These are phyloP conservation scores for Clarias fuscus DNA, from an alignment of 2,797 vertebrate species.

Conservation along the genomic window DNA sequence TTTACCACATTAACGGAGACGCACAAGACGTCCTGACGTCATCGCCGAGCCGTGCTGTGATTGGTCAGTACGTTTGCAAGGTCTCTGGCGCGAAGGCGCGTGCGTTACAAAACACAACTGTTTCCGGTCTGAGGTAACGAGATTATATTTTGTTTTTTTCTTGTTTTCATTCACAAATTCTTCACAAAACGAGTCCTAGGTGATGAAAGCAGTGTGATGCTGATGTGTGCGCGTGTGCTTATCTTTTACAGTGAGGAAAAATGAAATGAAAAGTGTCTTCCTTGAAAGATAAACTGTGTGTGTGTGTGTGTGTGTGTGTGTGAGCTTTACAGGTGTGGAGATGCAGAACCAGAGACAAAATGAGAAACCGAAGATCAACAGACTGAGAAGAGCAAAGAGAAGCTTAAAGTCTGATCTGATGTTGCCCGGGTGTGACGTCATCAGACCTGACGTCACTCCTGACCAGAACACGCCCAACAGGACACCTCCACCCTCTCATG, in stretches of 20 bases:
- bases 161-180: background rate
- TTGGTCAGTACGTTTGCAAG: background rate
- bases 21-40: background rate
- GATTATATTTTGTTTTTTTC: background rate
- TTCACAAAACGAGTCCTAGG: too few relatives aligned
- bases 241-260: background rate
- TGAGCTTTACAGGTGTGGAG: background rate
- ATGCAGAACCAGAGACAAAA: background rate
- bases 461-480: background rate
- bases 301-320: too few relatives aligned
- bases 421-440: background rate
- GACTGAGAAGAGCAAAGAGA: slow-evolving; percentile 6
- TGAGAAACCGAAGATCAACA: slow-evolving; percentile 18
- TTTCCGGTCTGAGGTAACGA: background rate
- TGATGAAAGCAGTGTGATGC: background rate
- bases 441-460: background rate
- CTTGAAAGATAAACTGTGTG: too few relatives aligned
- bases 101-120: background rate
- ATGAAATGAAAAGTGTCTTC: background rate
- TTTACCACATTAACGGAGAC: background rate
- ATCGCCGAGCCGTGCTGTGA: background rate
- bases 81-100: background rate
- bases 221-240: background rate
- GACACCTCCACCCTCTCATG: background rate
- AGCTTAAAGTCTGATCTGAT: background rate